A percentile compares a stretch with the other conserved stretches of the same genome.
These are phyloP conservation scores for Ophiodon elongatus DNA, from an alignment of 2,113 vertebrate genomes.

Conservation along the genomic window DNA sequence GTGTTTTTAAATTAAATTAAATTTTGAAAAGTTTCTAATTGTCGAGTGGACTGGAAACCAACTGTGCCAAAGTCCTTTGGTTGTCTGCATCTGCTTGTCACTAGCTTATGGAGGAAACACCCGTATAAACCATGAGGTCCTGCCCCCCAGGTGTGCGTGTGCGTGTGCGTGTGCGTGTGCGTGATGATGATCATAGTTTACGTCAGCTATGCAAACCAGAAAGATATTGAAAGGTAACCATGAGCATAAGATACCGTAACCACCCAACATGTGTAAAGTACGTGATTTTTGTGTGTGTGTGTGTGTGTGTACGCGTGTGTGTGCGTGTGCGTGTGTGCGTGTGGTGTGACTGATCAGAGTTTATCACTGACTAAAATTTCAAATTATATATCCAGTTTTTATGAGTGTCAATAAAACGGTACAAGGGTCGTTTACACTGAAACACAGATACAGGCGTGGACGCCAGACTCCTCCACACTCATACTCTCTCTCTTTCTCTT, in stretches of 20 bases:
- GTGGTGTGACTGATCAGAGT: constrained; percentile 30
- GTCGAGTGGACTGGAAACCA: neutral
- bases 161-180: neutral
- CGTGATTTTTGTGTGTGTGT: constrained; percentile 2
- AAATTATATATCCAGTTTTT: constrained; percentile 49
- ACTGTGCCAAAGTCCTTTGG: neutral
- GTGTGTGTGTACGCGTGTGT: constrained; percentile 10
- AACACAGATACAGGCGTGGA: neutral
- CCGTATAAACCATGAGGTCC: constrained; percentile 6
- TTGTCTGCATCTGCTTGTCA: constrained; percentile 31
- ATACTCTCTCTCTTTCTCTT: neutral
- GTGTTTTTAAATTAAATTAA: neutral
- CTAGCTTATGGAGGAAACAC: constrained; percentile 37
- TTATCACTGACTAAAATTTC: constrained; percentile 30
- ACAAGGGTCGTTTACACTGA: constrained; percentile 70
- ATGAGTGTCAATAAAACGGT: constrained; percentile 71
- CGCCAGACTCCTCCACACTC: neutral
- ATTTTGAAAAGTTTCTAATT: neutral
- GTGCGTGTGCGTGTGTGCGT: neutral
- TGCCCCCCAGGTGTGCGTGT: constrained; percentile 18
- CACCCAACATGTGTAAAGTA: neutral
- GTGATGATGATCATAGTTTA: constrained; percentile 28
- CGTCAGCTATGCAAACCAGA: constrained; percentile 20
- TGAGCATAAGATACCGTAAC: constrained; percentile 1
- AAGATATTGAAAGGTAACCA: constrained; percentile 10